Evolutionary conservation across 1,140 invertebrate genomes (phyloP).

Genomic region (Eumaeus atala): DNA sequence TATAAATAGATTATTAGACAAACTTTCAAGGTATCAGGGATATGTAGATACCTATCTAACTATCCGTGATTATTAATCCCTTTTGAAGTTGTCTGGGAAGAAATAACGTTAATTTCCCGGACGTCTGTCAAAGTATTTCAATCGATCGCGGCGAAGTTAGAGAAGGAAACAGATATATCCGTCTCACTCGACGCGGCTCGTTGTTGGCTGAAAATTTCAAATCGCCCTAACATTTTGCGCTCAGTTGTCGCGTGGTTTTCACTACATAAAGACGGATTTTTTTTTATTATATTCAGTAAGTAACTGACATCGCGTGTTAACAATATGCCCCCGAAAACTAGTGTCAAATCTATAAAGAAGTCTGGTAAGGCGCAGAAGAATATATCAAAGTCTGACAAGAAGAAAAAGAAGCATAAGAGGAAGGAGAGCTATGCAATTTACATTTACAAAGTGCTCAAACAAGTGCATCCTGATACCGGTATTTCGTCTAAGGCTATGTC

Average conservation of each 20-base stretch:
- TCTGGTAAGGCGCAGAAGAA: conserved; percentile 29
- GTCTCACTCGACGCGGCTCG: background rate
- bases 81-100: too few species aligned
- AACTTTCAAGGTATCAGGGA: too few species aligned
- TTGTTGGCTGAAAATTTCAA: background rate
- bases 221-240: background rate
- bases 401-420: conserved; percentile 28
- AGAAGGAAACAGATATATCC: background rate
- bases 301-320: background rate
- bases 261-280: background rate
- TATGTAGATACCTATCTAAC: too few species aligned
- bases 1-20: too few species aligned
- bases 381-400: conserved; percentile 28
- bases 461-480: conserved; percentile 73
- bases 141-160: background rate
- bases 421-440: conserved; percentile 34
- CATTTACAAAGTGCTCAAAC: conserved; percentile 31
- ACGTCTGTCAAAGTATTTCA: background rate
- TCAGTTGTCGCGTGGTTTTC: background rate
- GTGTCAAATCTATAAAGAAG: conserved; percentile 26
- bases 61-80: too few species aligned
- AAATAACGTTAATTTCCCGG: too few species aligned
- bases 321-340: conserved; percentile 26
- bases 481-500: conserved; percentile 79
- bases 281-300: conserved; percentile 1